Evolutionary conservation across 2,113 vertebrate species (phyloP), one percentile per base, ranked within the genome.

Genomic region (Eupsittula cactorum): DNA sequence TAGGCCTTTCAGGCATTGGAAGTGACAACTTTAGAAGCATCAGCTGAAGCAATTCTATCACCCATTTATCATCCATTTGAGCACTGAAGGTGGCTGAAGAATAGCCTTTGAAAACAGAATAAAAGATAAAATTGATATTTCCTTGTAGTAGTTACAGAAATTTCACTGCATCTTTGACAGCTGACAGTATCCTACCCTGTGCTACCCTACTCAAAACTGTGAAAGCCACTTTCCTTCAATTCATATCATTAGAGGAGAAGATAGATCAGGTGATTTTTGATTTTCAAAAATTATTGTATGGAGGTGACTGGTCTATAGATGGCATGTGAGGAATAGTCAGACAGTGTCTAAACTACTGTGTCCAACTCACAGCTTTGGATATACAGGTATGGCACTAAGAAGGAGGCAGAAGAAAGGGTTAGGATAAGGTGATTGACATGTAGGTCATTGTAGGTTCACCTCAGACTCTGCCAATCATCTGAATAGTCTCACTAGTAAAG

Each of bases 11-110:
- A 94, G 96, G 93, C 95, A 95, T 65, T 88, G 49, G 16, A 96
- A 89, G 80, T 91, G 91, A 96, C 95, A 95, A 88, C 83, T 92
- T 88, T 57, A 94, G 82, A 94, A 94, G 74, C 83, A 84, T 96
- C 90, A 82, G 17, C 52, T 73, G 74, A 82, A 65, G 55, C 92
- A 73, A 37, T 92, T 92, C 85, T 82, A 75, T 90, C 73, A 89
- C 57, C 37, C 79, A 37, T 90, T 92, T 94, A 88, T 31, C 88
- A 79, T 96, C 84, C 70, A 82, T 93, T 57, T 96, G 76, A 88
- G 29, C 69, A 52, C 18, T 86, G 76, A 84, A 80, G 24, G 18
- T 78, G 69, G 46, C 60, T 80, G 63, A 86, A 88, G 81, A 92
- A 82, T 69, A 91, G 47, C 19, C 28, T 82, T 73, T 91, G 74